Conservation (phyloP, 2,888 invertebrate genomes). For the Pterostichus niger region DNA sequence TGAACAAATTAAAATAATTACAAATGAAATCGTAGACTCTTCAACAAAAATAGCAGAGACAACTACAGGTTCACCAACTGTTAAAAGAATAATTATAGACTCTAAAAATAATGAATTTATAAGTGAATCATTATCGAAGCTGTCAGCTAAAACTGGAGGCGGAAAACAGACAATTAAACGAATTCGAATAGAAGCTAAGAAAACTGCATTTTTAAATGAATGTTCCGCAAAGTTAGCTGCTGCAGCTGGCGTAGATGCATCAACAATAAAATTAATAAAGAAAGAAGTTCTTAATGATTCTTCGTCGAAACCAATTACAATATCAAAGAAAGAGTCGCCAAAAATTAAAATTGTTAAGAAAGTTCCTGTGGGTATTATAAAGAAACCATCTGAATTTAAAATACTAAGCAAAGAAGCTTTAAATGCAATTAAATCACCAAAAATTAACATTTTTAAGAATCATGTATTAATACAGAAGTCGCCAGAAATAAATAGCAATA, state of each 20-base stretch:
- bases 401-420: constrained; percentile 18
- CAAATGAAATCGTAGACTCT: background rate
- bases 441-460: background rate
- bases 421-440: background rate
- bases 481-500: background rate
- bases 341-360: constrained; percentile 17
- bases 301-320: background rate
- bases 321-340: constrained; percentile 8
- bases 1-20: constrained; percentile 25
- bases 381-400: constrained; percentile 17
- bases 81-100: background rate
- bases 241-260: constrained; percentile 18
- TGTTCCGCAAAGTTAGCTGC: constrained; percentile 32
- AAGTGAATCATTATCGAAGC: background rate
- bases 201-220: constrained; percentile 35
- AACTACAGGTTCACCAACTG: background rate
- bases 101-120: background rate
- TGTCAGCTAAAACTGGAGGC: background rate
- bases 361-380: background rate
- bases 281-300: constrained; percentile 15
- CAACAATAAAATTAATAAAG: constrained; percentile 26
- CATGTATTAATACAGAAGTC: background rate
- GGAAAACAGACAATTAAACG: constrained; percentile 26
- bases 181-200: constrained; percentile 21
- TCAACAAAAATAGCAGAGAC: background rate